Conservation (phyloP, 2,888 invertebrate species). For the Acronicta aceris region DNA sequence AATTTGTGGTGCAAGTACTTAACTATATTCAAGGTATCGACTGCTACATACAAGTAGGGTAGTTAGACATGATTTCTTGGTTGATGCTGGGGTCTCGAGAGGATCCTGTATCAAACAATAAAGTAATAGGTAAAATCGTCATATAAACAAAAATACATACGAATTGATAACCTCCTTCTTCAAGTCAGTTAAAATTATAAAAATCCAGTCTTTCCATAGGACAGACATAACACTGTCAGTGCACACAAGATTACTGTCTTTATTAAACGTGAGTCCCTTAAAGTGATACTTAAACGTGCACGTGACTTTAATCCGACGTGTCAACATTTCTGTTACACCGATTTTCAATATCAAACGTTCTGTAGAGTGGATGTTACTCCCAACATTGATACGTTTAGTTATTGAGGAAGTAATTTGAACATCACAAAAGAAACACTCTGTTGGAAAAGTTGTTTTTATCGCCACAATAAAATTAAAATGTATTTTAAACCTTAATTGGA, state of each 20-base stretch:
- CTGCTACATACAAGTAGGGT: no score
- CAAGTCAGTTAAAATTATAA: background rate
- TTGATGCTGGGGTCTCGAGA: no score
- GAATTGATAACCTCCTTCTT: no score
- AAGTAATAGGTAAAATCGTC: no score
- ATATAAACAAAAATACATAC: no score
- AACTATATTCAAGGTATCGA: no score
- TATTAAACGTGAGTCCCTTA: constrained; percentile 49
- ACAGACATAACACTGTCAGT: constrained; percentile 42
- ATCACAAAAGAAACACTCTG: constrained; percentile 50
- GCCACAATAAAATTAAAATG: constrained; percentile 50
- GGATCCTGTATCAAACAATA: no score
- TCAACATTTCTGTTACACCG: constrained; percentile 37
- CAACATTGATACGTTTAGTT: constrained; percentile 29
- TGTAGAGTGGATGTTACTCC: constrained; percentile 27
- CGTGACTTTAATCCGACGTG: constrained; percentile 55
- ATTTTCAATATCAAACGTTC: constrained; percentile 33
- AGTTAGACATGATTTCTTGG: no score
- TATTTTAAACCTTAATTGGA: constrained; percentile 61
- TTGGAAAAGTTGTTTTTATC: constrained; percentile 44
- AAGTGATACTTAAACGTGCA: constrained; percentile 55
- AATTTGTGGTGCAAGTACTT: no score
- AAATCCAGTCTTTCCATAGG: constrained; percentile 17
- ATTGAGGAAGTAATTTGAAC: constrained; percentile 46
- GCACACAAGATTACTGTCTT: constrained; percentile 46